A percentile compares a stretch with the other conserved stretches of the same genome.
Conservation (phyloP, 2,797 vertebrate species). For the Ciconia nigra region DNA sequence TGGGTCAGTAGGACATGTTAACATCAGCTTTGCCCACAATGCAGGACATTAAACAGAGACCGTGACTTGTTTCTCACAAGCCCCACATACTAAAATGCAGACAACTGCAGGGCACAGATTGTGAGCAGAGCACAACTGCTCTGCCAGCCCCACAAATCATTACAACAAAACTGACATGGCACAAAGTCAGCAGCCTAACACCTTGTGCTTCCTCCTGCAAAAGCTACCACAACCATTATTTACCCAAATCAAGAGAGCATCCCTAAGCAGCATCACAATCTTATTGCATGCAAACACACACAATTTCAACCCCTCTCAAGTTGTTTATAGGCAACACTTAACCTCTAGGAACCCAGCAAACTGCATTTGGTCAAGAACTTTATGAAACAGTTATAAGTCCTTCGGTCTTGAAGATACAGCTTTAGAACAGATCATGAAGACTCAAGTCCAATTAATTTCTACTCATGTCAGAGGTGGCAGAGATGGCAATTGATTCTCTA, state of each 20-base stretch:
- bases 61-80: not conserved
- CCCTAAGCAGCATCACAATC: not conserved
- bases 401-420: not conserved
- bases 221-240: not conserved
- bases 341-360: not conserved
- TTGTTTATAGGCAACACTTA: not conserved
- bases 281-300: accelerated
- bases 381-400: not conserved
- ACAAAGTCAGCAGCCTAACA: not conserved
- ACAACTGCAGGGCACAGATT: not conserved
- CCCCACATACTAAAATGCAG: accelerated
- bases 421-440: not conserved
- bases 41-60: not conserved
- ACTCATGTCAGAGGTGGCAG: not conserved
- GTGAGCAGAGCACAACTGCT: not conserved
- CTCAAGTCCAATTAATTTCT: not conserved
- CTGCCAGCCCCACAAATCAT: not conserved
- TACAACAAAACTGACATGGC: not conserved
- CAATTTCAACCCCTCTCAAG: not conserved
- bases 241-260: not conserved
- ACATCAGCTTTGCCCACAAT: not conserved
- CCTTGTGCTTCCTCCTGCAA: not conserved
- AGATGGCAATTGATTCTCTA: not conserved
- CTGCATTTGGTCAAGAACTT: not conserved
- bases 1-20: accelerated